A percentile compares a stretch with the other conserved stretches of the same genome.
Conservation (phyloP, 2,797 vertebrate genomes). For the Pangasius macronema region DNA sequence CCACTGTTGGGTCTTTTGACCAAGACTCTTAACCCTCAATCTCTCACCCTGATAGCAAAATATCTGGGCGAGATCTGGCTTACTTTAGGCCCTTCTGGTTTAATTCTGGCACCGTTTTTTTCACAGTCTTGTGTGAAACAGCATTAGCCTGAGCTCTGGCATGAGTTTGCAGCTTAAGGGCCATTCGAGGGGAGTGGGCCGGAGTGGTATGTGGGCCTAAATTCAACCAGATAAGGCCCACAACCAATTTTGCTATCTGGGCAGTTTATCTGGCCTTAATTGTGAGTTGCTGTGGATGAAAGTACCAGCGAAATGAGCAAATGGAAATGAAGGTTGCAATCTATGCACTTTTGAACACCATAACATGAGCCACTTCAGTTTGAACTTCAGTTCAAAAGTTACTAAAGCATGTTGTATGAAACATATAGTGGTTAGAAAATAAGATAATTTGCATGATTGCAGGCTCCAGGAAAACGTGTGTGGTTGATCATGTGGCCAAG, state of each 20-base stretch:
- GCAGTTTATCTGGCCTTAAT: not conserved
- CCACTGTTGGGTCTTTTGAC: not conserved
- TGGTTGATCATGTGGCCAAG: not conserved
- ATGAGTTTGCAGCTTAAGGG: no score
- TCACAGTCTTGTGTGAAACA: no score
- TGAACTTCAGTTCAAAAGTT: not conserved
- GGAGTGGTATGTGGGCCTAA: no score
- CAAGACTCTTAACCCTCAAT: not conserved
- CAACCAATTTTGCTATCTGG: no score
- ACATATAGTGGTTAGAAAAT: not conserved
- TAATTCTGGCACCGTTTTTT: no score
- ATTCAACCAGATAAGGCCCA: no score
- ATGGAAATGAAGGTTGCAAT: not conserved
- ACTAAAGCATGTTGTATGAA: not conserved
- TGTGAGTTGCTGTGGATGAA: not conserved
- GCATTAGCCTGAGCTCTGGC: no score
- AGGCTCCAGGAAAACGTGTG: not conserved
- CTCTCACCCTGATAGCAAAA: no score
- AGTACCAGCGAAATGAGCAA: not conserved
- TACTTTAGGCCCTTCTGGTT: no score
- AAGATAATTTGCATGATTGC: not conserved
- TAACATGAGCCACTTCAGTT: not conserved
- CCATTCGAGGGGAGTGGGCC: no score
- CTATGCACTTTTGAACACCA: not conserved
- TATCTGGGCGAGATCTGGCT: no score